These are phyloP conservation scores for Pseudomyrmex pallidus DNA, from an alignment of 1,140 invertebrate species.

Conservation along the genomic window DNA sequence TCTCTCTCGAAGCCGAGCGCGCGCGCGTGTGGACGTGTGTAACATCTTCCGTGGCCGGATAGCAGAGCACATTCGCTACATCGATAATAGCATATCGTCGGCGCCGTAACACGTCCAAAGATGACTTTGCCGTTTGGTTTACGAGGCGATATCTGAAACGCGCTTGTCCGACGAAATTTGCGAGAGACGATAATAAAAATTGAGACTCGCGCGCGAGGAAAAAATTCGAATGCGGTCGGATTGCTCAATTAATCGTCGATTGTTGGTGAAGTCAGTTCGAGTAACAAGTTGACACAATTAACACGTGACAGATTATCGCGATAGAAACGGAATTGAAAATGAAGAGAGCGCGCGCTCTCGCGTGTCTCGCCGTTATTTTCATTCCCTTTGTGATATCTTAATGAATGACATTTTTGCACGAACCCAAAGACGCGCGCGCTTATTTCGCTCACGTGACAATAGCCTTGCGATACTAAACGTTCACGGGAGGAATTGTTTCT, in stretches of 20 bases:
- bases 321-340: slow-evolving; percentile 11
- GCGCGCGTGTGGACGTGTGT: slow-evolving; percentile 11
- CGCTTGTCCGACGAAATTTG: not conserved
- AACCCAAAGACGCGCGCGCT: not conserved
- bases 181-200: too few relatives aligned
- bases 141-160: slow-evolving; percentile 32
- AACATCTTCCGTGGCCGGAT: slow-evolving; percentile 37
- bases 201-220: not conserved
- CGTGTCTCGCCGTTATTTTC: slow-evolving; percentile 25
- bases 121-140: slow-evolving; percentile 42
- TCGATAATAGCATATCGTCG: slow-evolving; percentile 56
- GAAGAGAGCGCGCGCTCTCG: slow-evolving; percentile 12
- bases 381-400: slow-evolving; percentile 22
- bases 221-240: not conserved
- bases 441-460: slow-evolving; percentile 40
- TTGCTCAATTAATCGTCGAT: not conserved
- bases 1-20: not conserved
- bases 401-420: slow-evolving; percentile 49
- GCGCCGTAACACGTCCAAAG: slow-evolving; percentile 11
- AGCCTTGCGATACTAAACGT: slow-evolving; percentile 1
- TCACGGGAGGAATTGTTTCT: slow-evolving; percentile 1
- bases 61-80: slow-evolving; percentile 9
- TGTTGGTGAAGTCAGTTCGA: slow-evolving; percentile 9
- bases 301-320: not conserved
- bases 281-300: not conserved